phyloP scores from a whole-genome alignment of 1,140 invertebrate species.

The Paralvinella palmiformis region DNA sequence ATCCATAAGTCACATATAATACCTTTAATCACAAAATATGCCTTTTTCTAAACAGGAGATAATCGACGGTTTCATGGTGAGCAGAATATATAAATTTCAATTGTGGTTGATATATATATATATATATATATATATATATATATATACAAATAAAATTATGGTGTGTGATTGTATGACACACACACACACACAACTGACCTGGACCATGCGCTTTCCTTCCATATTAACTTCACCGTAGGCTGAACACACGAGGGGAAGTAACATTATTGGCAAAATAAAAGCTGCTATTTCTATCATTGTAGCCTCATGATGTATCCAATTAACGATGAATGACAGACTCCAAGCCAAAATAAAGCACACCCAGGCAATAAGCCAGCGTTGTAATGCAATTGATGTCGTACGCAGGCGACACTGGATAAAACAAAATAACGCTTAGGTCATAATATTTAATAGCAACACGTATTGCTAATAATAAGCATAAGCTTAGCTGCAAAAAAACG shows the following conservation, averaged over 20 bases:
- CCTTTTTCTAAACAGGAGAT: background rate
- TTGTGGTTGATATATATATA: background rate
- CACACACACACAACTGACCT: slow-evolving; percentile 26
- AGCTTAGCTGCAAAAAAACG: too few relatives aligned
- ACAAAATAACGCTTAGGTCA: slow-evolving; percentile 22
- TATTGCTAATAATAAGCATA: too few relatives aligned
- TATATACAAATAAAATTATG: background rate
- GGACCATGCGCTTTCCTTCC: slow-evolving; percentile 43
- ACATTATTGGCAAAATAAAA: slow-evolving; percentile 42
- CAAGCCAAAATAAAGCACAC: slow-evolving; percentile 42
- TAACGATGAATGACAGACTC: slow-evolving; percentile 40
- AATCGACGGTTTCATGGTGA: background rate
- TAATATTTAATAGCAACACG: background rate
- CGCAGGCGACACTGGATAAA: slow-evolving; percentile 41
- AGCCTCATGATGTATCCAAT: slow-evolving; percentile 39
- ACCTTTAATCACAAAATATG: background rate
- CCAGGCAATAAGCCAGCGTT: slow-evolving; percentile 48
- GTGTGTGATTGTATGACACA: background rate
- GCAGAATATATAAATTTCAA: background rate
- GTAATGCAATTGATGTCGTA: slow-evolving; percentile 40
- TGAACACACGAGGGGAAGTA: slow-evolving; percentile 42
- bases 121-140: background rate
- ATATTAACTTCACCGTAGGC: slow-evolving; percentile 49
- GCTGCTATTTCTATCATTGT: slow-evolving; percentile 37
- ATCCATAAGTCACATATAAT: background rate